These are phyloP conservation scores for Cercopithecus mitis DNA, from an alignment of 2,797 vertebrate species.

Conservation along the genomic window DNA sequence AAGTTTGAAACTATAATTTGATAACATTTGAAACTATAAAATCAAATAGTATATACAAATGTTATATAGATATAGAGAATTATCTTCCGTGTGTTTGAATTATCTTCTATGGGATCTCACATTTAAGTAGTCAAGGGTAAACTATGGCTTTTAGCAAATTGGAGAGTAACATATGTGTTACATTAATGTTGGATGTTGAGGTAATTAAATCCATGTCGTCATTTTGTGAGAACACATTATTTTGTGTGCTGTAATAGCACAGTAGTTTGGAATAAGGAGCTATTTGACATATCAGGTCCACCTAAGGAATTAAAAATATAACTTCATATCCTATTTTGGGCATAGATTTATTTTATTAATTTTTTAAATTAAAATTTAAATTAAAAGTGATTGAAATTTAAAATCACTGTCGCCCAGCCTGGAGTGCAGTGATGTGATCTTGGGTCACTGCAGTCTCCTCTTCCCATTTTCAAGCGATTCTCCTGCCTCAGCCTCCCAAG, in stretches of 20 bases:
- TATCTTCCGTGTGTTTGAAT: background rate
- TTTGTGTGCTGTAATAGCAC: background rate
- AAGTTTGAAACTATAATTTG: background rate
- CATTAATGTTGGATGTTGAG: background rate
- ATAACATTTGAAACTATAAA: constrained; percentile 1
- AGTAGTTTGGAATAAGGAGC: constrained; percentile 30
- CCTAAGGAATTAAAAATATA: background rate
- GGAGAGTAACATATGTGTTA: background rate
- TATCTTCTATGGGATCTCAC: background rate
- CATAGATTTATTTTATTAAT: background rate
- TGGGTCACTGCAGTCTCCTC: background rate
- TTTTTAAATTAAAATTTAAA: no score
- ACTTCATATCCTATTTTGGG: background rate
- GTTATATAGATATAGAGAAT: background rate
- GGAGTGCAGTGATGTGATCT: background rate
- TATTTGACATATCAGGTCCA: background rate
- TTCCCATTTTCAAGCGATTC: background rate
- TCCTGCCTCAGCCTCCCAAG: background rate
- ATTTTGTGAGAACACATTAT: background rate
- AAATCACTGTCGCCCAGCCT: background rate
- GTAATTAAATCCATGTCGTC: background rate
- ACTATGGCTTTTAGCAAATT: background rate
- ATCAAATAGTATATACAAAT: background rate
- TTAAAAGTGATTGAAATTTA: no score
- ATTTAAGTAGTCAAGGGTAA: background rate